Evolutionary conservation across 2,113 vertebrate genomes (phyloP).

Genomic region (Hydrolagus affinis): DNA sequence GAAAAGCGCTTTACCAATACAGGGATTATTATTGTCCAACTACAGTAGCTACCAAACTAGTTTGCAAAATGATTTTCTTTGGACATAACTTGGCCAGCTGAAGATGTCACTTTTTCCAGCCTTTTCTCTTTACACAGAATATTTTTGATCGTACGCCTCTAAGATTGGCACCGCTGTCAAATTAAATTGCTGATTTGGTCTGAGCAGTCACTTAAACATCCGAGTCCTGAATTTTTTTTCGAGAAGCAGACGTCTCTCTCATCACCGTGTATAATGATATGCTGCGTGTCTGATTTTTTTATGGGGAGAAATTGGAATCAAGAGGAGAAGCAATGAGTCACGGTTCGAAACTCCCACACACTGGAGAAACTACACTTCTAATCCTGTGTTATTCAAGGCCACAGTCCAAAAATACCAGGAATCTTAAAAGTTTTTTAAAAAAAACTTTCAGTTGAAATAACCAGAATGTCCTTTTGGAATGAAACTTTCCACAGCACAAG

Average conservation of each 20-base stretch:
- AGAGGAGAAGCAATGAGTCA: not conserved
- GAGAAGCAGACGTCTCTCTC: not conserved
- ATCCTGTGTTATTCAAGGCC: not conserved
- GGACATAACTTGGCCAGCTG: not conserved
- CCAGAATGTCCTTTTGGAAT: not conserved
- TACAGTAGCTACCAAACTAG: not conserved
- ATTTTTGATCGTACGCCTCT: not conserved
- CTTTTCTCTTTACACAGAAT: not conserved
- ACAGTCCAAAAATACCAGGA: not conserved
- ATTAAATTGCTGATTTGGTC: not conserved
- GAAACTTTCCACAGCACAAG: too few relatives aligned
- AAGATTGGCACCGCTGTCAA: not conserved
- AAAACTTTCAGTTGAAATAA: not conserved
- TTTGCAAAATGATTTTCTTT: not conserved
- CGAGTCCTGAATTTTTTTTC: not conserved
- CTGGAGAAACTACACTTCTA: not conserved
- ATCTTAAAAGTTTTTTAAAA: too few relatives aligned
- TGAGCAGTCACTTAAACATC: not conserved
- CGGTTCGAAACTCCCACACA: too few relatives aligned
- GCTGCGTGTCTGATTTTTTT: not conserved
- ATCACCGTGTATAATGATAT: not conserved
- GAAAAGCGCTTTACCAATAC: not conserved
- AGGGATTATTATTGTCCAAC: not conserved
- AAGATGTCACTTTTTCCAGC: not conserved
- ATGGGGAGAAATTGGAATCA: not conserved